Conservation (phyloP, 2,797 vertebrate genomes). For the Acipenser ruthenus region DNA sequence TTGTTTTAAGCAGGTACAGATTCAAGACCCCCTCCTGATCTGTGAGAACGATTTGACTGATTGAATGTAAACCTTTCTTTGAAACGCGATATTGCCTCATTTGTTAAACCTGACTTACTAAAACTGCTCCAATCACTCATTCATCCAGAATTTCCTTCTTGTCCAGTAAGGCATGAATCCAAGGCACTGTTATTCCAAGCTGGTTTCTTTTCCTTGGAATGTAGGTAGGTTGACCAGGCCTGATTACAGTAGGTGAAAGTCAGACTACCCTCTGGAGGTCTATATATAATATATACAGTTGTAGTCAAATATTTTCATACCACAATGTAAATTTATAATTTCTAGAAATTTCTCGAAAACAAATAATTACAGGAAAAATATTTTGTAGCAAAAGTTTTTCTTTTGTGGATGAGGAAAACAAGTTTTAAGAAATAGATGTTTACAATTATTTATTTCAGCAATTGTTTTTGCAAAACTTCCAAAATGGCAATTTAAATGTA, state of each 20-base stretch:
- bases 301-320: too few relatives aligned
- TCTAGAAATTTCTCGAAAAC: too few relatives aligned
- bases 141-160: slow-evolving; percentile 7
- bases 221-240: not conserved
- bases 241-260: slow-evolving; percentile 9
- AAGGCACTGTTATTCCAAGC: not conserved
- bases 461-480: too few relatives aligned
- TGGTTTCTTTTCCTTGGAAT: slow-evolving; percentile 1
- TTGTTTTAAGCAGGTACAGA: slow-evolving; percentile 61
- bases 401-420: too few relatives aligned
- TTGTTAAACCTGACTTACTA: slow-evolving; percentile 53
- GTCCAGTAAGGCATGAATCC: slow-evolving; percentile 15
- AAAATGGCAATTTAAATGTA: too few relatives aligned
- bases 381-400: too few relatives aligned
- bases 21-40: slow-evolving; percentile 38
- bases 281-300: too few relatives aligned
- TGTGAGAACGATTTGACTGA: slow-evolving; percentile 36
- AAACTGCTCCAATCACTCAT: slow-evolving; percentile 42
- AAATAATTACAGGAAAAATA: too few relatives aligned
- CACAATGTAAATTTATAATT: too few relatives aligned
- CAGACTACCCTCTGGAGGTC: too few relatives aligned
- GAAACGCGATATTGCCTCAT: slow-evolving; percentile 41
- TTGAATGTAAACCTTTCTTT: slow-evolving; percentile 33
- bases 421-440: too few relatives aligned
- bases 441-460: too few relatives aligned